phyloP scores from a whole-genome alignment of 2,113 vertebrate genomes.

The Ancistrus triradiatus region DNA sequence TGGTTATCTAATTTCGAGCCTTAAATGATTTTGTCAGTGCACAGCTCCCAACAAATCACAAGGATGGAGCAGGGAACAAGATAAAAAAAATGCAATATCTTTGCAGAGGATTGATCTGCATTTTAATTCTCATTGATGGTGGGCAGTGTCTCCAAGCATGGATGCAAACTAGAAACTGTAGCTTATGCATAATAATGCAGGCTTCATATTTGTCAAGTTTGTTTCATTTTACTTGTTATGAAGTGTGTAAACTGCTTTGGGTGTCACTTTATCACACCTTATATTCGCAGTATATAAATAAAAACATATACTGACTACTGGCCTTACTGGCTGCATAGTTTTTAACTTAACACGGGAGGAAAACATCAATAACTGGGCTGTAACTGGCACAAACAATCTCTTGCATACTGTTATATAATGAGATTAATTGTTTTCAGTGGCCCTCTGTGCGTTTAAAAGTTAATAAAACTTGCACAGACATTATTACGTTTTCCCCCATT shows the following conservation, averaged over 20 bases:
- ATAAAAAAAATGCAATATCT: conserved; percentile 66
- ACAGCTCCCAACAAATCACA: conserved; percentile 73
- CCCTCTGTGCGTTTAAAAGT: too few relatives aligned
- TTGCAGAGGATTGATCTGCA: conserved; percentile 67
- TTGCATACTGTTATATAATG: conserved; percentile 70
- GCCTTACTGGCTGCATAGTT: too few relatives aligned
- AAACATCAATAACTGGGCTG: too few relatives aligned
- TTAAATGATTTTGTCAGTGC: conserved; percentile 71
- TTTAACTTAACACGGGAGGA: too few relatives aligned
- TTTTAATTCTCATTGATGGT: conserved; percentile 37
- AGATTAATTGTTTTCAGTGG: conserved; percentile 83
- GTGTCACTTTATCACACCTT: too few relatives aligned
- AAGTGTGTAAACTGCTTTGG: conserved; percentile 11
- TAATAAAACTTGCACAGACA: conserved; percentile 99
- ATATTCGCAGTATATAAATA: too few relatives aligned
- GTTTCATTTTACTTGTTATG: too few relatives aligned
- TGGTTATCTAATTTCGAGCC: conserved; percentile 73
- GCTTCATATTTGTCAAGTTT: neutral
- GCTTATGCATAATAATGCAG: conserved; percentile 21
- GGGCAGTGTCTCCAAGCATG: neutral
- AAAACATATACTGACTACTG: too few relatives aligned
- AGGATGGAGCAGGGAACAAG: conserved; percentile 56
- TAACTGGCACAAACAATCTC: conserved; percentile 36
- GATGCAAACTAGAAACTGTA: conserved; percentile 2
- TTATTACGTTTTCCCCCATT: conserved; percentile 99